These are phyloP conservation scores for Myotis findleyi DNA, from an alignment of 2,797 vertebrate genomes.

Conservation along the genomic window DNA sequence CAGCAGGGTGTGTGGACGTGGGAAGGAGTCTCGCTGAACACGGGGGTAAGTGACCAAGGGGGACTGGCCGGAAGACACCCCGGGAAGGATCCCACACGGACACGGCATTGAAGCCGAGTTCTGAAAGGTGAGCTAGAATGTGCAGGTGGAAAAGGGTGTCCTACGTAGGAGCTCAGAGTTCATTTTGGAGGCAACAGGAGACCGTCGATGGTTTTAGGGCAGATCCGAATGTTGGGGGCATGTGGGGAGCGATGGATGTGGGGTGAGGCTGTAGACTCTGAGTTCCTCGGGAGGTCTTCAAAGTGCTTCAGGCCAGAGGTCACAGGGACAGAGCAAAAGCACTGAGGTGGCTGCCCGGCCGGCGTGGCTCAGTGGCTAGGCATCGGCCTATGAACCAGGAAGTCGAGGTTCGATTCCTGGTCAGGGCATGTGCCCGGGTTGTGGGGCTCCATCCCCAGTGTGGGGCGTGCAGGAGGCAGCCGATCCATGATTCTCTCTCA, in stretches of 20 bases:
- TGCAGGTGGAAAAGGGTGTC: neutral
- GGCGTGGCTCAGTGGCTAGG: no score
- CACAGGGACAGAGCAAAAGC: neutral
- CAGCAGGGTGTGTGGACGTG: no score
- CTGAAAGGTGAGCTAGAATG: neutral
- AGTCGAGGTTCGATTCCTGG: no score
- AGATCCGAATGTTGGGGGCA: neutral
- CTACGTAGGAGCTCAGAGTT: neutral
- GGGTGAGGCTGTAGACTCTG: neutral
- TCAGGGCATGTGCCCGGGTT: no score
- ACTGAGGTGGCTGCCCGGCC: no score
- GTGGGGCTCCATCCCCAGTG: no score
- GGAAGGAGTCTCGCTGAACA: neutral
- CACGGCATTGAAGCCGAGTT: neutral
- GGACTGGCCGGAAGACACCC: no score
- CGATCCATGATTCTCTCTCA: no score
- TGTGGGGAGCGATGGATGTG: neutral
- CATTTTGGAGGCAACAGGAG: neutral
- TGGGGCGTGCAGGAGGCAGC: no score
- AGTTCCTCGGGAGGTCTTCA: neutral
- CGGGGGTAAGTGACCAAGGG: no score
- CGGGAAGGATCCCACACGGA: rapidly evolving
- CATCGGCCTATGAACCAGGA: no score
- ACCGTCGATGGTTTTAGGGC: neutral
- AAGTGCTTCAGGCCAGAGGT: neutral